A percentile compares a stretch with the other conserved stretches of the same genome.
phyloP scores from a whole-genome alignment of 1,140 invertebrate species.

The Zophobas atratus region DNA sequence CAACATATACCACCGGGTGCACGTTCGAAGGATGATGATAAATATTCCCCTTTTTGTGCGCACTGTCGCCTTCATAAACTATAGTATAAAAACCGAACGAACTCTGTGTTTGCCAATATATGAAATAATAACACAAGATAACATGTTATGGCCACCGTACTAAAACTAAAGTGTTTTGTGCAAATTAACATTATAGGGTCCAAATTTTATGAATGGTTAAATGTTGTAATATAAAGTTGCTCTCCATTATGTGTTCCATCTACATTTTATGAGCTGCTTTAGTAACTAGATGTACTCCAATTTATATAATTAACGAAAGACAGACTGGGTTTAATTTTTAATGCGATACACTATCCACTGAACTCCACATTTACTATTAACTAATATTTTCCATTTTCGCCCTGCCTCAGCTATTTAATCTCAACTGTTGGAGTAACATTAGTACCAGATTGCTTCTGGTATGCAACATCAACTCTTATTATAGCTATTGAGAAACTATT shows the following conservation, averaged over 20 bases:
- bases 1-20: slow-evolving; percentile 38
- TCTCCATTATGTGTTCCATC: slow-evolving; percentile 38
- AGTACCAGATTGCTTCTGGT: not conserved
- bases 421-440: slow-evolving; percentile 6
- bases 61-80: slow-evolving; percentile 20
- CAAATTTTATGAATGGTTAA: slow-evolving; percentile 29
- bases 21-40: slow-evolving; percentile 44
- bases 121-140: slow-evolving; percentile 2
- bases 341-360: not conserved
- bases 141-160: not conserved
- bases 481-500: slow-evolving; percentile 6
- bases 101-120: slow-evolving; percentile 8
- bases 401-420: not conserved
- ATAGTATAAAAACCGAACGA: slow-evolving; percentile 11
- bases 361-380: not conserved
- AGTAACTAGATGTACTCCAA: not conserved
- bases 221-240: slow-evolving; percentile 6
- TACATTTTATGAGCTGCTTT: slow-evolving; percentile 15
- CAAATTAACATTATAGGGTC: slow-evolving; percentile 13
- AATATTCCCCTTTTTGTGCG: slow-evolving; percentile 37
- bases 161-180: slow-evolving; percentile 15
- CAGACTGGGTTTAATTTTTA: slow-evolving; percentile 3
- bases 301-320: slow-evolving; percentile 21
- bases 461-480: slow-evolving; percentile 11
- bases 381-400: not conserved